These are phyloP conservation scores for Microcebus tavaratra DNA, from an alignment of 2,113 vertebrate genomes.

Conservation along the genomic window DNA sequence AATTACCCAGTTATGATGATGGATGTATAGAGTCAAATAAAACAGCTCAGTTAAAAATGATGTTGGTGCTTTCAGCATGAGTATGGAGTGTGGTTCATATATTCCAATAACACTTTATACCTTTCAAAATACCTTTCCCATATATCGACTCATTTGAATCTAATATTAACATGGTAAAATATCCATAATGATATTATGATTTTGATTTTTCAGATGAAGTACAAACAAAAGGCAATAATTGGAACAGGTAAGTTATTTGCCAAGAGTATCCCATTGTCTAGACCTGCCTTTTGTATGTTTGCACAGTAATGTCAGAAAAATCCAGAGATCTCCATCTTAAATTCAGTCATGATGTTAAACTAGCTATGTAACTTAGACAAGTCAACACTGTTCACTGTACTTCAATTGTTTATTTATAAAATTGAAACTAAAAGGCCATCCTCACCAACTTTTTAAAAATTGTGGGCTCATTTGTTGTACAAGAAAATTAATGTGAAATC, in stretches of 20 bases:
- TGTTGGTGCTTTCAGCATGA: neutral
- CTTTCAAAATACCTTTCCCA: slow-evolving; percentile 12
- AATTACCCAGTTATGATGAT: slow-evolving; percentile 14
- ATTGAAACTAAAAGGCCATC: neutral
- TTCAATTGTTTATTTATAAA: slow-evolving; percentile 18
- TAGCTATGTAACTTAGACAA: neutral
- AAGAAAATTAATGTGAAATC: neutral
- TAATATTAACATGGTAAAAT: slow-evolving; percentile 15
- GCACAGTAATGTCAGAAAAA: neutral
- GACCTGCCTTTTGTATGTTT: neutral
- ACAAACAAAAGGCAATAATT: neutral
- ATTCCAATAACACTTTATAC: slow-evolving; percentile 33
- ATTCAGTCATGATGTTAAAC: neutral
- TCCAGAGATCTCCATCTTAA: neutral
- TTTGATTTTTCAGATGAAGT: slow-evolving; percentile 42
- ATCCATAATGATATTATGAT: neutral
- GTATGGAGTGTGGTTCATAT: neutral
- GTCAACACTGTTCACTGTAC: neutral
- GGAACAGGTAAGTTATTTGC: neutral
- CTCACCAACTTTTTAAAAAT: neutral
- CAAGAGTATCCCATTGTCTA: neutral
- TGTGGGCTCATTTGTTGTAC: neutral
- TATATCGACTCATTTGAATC: neutral
- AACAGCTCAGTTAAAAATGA: slow-evolving; percentile 7
- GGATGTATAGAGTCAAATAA: slow-evolving; percentile 8